Evolutionary conservation across 2,888 invertebrate genomes (phyloP), one percentile per base, ranked within the genome.

Genomic region (Crepidodera aurea): DNA sequence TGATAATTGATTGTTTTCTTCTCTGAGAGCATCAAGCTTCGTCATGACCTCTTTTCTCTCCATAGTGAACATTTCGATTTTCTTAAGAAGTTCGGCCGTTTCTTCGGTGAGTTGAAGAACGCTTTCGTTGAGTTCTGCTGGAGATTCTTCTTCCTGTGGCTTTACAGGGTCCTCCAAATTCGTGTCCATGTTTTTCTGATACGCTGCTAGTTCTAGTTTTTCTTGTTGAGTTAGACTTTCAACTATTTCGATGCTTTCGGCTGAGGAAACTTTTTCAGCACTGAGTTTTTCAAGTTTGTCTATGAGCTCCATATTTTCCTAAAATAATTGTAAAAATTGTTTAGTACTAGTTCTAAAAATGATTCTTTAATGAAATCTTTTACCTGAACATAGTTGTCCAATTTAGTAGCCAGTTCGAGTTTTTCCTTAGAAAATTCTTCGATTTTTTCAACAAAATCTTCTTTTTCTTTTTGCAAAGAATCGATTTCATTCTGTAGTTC

Each of bases 241-340:
- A 0, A 90, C 90, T 62, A 90, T 90, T 81, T 90, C 90, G 53
- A 90, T 90, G 48, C 90, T 90, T 79, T 90, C 90, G 2, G 89
- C 90, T 0, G 90, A 90, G 54, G 90, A 90, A 1, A 89, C 89
- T 74, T 90, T 90, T 76, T 87, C 87, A 13, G 86, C 84, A 73
- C 88, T 90, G 3, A 91, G 74, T 77, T 92, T 91, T 69, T 90
- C 88, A 29, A 92, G 80, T 78, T 89, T 90, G 70, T 89, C 90
- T 19, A 87, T 83, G 7, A 92, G 79, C 64, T 91, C 91, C 71
- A 89, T 88, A 75, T 92, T 92, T 81, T 91, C 91, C 74, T 88
- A 87, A 51, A 66, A 64, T n/a, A 25, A 25, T 56, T 18, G 51
- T 7, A 10, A 1, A 44, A 54, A 40, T 29, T 8, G 10, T 5